Evolutionary conservation across 2,113 vertebrate genomes (phyloP), one percentile per base, ranked within the genome.

Genomic region (Edolisoma coerulescens): DNA sequence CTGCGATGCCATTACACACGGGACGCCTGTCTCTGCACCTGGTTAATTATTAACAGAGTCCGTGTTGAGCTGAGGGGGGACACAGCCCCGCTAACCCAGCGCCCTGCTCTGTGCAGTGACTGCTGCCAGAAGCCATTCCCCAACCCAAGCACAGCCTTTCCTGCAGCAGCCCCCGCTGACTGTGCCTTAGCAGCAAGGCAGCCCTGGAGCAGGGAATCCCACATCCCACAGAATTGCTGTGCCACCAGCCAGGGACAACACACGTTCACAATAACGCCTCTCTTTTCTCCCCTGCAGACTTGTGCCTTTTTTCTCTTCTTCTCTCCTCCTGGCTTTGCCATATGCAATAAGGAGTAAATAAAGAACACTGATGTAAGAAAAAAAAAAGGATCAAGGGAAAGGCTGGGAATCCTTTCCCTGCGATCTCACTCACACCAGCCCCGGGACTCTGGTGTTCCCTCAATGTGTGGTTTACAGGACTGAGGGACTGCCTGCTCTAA

Each of bases 311-410:
- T 93, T 90, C 94, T 95, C 83, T 73, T 95, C 70, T 91, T 69
- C 81, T 88, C 91, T 95, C 91, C 87, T 95, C 96, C 94, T 89
- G 91, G 79, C 69, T 89, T 93, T 96, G 83, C 88, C 95, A 89
- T 96, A 95, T 94, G 94, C 91, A 96, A 89, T 41, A 42, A 82
- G 53, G 61, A 90, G 69, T 96, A 90, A 95, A 90, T 92, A 89
- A 87, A 95, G 90, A 89, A 91, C 64, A 89, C 21, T 78, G 87
- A 59, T 74, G 47, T 41, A 2, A 42, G 65, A 57, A 82, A 64
- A 56, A 64, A 41, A 70, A 3, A 49, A 65, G 16, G 32, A 80
- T 86, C 57, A 60, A 68, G 44, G 74, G 54, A 68, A 84, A 88
- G 83, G 18, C 73, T 90, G 76, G 56, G 47, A 87, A 80, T 81